phyloP scores from a whole-genome alignment of 2,113 vertebrate species.

The Podiceps cristatus region DNA sequence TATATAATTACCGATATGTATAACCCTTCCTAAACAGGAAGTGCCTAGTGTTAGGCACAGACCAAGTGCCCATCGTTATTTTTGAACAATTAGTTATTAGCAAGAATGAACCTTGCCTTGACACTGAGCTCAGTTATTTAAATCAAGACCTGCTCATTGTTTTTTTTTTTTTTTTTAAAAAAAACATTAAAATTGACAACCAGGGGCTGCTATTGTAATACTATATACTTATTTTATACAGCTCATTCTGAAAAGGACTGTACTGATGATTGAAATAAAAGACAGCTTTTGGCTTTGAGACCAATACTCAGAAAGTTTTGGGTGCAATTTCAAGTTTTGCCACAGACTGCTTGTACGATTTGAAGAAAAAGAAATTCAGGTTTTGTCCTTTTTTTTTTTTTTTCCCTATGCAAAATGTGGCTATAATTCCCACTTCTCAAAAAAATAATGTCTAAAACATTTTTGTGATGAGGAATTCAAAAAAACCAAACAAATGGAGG shows the following conservation, averaged over 20 bases:
- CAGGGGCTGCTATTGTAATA: not conserved
- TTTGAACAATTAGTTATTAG: not conserved
- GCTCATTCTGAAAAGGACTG: not conserved
- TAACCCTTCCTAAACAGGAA: not conserved
- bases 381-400: too few relatives aligned
- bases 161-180: not conserved
- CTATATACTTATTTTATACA: not conserved
- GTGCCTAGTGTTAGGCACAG: not conserved
- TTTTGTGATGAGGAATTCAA: not conserved
- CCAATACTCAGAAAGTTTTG: not conserved
- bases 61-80: not conserved
- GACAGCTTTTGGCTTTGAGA: not conserved
- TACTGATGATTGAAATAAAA: not conserved
- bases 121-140: not conserved
- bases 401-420: not conserved
- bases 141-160: not conserved
- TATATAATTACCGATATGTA: accelerated
- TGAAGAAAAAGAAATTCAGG: not conserved
- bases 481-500: not conserved
- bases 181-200: not conserved
- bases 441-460: not conserved
- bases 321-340: not conserved
- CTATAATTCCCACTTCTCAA: not conserved
- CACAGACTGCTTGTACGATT: not conserved
- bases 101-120: not conserved